Evolutionary conservation across 1,140 invertebrate genomes (phyloP), one percentile per base, ranked within the genome.

Genomic region (Trichoplusia ni): DNA sequence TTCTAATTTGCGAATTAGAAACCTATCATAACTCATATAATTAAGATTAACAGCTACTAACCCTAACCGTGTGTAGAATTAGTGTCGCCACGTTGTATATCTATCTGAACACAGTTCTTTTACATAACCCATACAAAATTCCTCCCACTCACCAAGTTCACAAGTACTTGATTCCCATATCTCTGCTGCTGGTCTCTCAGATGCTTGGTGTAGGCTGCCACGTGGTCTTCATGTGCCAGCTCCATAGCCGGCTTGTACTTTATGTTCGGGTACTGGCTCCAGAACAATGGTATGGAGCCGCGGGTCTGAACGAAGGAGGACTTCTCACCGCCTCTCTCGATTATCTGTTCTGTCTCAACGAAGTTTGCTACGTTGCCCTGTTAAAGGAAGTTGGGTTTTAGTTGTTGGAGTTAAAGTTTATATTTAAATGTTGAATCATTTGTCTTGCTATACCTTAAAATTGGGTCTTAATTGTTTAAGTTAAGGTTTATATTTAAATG

Each of bases 261-360:
- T 11, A 99, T 92, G 90, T 99, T 97, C 1, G 98, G 98, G 68
- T 94, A 93, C 91, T 99, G 99, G 16, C 93, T 93, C 99, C 99
- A 99, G 89, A 94, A 97, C 38, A 99, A 90, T 14, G 99, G 99
- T 81, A 99, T 99, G 0, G 98, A 99, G 7, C 99, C 99, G 35
- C 99, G 91, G 64, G 96, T 96, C 92, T 99, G 98, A 4, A 99
- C 95, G 91, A 98, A 99, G 13, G 98, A 98, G 56, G 96, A 95
- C 61, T 94, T 93, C 76, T 94, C 94, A 2, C 95, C 94, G 62
- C 94, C 94, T 0, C 91, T 93, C 77, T 96, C 95, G 1, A 96
- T 90, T 66, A 96, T 94, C 84, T 96, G 95, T 75, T 97, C 95
- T 0, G 98, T 99, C 92, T 99, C 98, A 0, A 99, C 98, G 91